A percentile compares a stretch with the other conserved stretches of the same genome.
Conservation (phyloP, 1,140 invertebrate species). For the Penaeus chinensis region DNA sequence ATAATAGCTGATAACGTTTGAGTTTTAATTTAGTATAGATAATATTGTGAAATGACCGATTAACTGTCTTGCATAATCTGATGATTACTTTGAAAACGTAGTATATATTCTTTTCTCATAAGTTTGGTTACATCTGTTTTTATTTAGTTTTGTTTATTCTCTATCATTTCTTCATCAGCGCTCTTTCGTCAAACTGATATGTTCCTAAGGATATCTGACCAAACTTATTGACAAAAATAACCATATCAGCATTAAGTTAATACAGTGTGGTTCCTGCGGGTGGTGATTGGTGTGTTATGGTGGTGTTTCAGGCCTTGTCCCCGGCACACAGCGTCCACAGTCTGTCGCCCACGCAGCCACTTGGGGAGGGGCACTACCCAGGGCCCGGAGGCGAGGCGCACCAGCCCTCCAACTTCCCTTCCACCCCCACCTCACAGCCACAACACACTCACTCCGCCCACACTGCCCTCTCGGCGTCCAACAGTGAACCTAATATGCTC, state of each 20-base stretch:
- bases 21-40: no score
- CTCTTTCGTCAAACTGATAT: no score
- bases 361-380: conserved; percentile 71
- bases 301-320: conserved; percentile 64
- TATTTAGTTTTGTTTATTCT: no score
- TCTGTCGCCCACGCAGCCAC: conserved; percentile 65
- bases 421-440: conserved; percentile 66
- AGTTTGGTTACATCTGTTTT: no score
- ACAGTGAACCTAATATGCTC: conserved; percentile 76
- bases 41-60: no score
- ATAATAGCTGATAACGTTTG: no score
- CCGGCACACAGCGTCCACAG: conserved; percentile 65
- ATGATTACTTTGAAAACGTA: no score
- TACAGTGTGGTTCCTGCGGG: neutral
- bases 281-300: conserved; percentile 49
- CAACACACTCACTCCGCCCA: conserved; percentile 72
- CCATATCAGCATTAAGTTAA: neutral
- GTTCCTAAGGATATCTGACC: no score
- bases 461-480: conserved; percentile 65
- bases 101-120: no score
- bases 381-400: conserved; percentile 71
- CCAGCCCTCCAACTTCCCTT: conserved; percentile 60
- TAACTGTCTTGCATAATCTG: no score
- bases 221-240: neutral
- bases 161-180: no score